phyloP scores from a whole-genome alignment of 2,888 invertebrate species.

The Agrilus mali region DNA sequence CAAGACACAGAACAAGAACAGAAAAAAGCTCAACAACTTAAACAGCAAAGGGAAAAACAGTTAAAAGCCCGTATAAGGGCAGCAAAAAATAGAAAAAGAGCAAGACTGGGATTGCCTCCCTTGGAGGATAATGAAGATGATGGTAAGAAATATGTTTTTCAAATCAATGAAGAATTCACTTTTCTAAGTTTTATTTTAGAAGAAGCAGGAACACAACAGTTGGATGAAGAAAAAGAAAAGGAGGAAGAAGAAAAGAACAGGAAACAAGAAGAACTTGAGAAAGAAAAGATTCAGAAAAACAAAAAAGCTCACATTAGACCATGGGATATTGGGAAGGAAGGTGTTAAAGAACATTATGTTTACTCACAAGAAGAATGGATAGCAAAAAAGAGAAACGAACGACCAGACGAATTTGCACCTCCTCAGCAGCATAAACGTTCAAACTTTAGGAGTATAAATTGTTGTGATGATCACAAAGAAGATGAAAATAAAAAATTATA shows the following conservation, averaged over 20 bases:
- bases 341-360: conserved; percentile 39
- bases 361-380: conserved; percentile 70
- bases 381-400: conserved; percentile 57
- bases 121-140: conserved; percentile 18
- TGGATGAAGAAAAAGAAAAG: conserved; percentile 8
- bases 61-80: conserved; percentile 58
- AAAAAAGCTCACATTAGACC: conserved; percentile 41
- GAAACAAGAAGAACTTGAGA: conserved; percentile 37
- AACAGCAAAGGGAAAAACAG: conserved; percentile 50
- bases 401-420: conserved; percentile 71
- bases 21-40: conserved; percentile 45
- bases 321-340: conserved; percentile 63
- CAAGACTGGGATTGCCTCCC: conserved; percentile 59
- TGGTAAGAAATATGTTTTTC: conserved; percentile 2
- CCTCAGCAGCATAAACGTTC: conserved; percentile 23
- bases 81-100: conserved; percentile 60
- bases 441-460: conserved; percentile 12
- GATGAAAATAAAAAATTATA: conserved; percentile 20
- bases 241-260: conserved; percentile 29
- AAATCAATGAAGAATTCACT: not conserved
- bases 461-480: conserved; percentile 1
- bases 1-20: conserved; percentile 59
- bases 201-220: conserved; percentile 4
- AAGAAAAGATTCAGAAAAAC: conserved; percentile 38
- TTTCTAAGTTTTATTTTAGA: conserved; percentile 5